These are phyloP conservation scores for Habropoda laboriosa DNA, from an alignment of 1,140 invertebrate species.

Conservation along the genomic window DNA sequence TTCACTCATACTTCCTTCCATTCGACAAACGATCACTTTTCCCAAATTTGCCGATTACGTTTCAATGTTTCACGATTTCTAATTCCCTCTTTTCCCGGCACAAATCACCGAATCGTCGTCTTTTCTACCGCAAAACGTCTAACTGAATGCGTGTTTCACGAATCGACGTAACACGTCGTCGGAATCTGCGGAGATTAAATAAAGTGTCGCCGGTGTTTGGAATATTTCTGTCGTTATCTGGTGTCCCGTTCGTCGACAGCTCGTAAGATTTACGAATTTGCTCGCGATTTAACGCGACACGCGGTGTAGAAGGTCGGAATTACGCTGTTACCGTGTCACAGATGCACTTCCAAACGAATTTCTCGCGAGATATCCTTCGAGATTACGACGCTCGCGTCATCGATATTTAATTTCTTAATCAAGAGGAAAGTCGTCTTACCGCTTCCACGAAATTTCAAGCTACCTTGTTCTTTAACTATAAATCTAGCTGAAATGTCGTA, in stretches of 20 bases:
- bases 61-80: too few species aligned
- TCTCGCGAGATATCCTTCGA: neutral
- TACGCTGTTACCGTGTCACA: neutral
- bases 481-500: too few species aligned
- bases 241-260: neutral
- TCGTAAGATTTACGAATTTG: constrained; percentile 11
- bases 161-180: neutral
- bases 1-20: too few species aligned
- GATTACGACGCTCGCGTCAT: neutral
- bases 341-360: neutral
- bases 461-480: too few species aligned
- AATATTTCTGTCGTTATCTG: constrained; percentile 34
- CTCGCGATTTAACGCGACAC: constrained; percentile 1
- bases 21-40: too few species aligned
- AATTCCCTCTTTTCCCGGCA: too few species aligned
- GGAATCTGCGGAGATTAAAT: constrained; percentile 18
- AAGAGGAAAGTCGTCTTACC: too few species aligned
- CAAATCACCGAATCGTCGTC: too few species aligned
- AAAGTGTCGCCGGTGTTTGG: neutral
- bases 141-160: neutral
- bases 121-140: too few species aligned
- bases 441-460: too few species aligned
- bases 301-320: neutral
- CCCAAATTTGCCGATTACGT: too few species aligned
- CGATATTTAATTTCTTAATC: too few species aligned